These are phyloP conservation scores for Mormyrops attenuatus DNA, from an alignment of 2,797 vertebrate species.

Conservation along the genomic window DNA sequence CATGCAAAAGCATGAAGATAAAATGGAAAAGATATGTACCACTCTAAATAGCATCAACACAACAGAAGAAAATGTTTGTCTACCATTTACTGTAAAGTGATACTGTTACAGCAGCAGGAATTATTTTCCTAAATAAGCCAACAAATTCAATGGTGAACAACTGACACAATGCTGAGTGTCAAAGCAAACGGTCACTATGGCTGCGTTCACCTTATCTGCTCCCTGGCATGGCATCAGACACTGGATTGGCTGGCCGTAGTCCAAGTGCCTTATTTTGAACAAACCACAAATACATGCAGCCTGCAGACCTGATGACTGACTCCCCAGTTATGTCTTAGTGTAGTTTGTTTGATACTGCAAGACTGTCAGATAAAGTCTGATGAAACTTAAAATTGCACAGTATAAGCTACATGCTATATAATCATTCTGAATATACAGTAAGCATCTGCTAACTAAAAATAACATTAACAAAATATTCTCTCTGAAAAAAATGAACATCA, in stretches of 20 bases:
- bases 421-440: neutral
- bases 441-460: neutral
- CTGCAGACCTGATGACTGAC: neutral
- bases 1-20: neutral
- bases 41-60: neutral
- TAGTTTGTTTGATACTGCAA: neutral
- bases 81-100: neutral
- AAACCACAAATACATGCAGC: neutral
- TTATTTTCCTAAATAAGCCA: neutral
- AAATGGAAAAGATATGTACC: neutral
- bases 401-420: neutral
- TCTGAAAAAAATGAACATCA: neutral
- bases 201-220: neutral
- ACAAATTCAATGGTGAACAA: neutral
- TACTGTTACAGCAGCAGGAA: neutral
- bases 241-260: neutral
- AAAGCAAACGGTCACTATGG: neutral
- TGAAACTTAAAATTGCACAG: neutral
- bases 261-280: neutral
- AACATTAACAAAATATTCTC: neutral
- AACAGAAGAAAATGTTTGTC: neutral
- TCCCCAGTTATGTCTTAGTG: neutral
- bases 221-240: neutral
- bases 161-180: neutral
- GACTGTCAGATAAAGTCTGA: neutral